Base-by-base conservation (phyloP, 2,797 vertebrate species). In the Dicrostonyx torquatus region DNA sequence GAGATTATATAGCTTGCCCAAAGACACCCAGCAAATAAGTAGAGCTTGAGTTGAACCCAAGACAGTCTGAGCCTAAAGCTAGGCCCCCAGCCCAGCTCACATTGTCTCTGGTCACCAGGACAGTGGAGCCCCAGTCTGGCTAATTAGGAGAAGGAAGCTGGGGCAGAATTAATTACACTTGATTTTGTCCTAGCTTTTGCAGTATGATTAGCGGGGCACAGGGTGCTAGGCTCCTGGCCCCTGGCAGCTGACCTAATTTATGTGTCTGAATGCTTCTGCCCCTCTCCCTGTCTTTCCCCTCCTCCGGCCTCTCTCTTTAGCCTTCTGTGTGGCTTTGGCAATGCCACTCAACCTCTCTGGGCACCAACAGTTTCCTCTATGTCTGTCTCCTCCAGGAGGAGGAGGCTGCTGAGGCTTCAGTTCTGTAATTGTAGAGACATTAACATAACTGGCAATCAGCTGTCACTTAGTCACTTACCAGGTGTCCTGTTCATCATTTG, bases 111-210 rank as follows among this genome's bases (percentile, higher is more conserved):
- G 72, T 86, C 82, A 66, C 83, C 48, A 7, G 55, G 55, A 93
- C 82, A 73, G 58, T 3, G 37, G 75, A 26, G 89, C 43, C 72
- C 0, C 4, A 31, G 94, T 73, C 95, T 94, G 93, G 93, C 80
- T 95, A 55, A 73, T 80, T 80, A 80, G 64, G 62, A 84, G 91
- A 84, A 87, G 89, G 90, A 85, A 90, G 93, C 93, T 45, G 0
- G 11, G 87, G 70, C 87, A 96, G 89, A 95, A 91, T 94, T 93
- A 95, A 96, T 97, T 96, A 93, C 73, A 68, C 89, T 93, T 58
- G 87, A 83, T 85, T 96, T 95, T 96, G 95, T 91, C 96, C 95
- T 95, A 91, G 95, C 92, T 50, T 96, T 90, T 94, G 93, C 91
- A 50, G 82, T 68, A 0, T 34, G 95, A 80, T 95, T 94, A 96